Evolutionary conservation across 2,797 vertebrate genomes (phyloP).

Genomic region (Smutsia temminckii): DNA sequence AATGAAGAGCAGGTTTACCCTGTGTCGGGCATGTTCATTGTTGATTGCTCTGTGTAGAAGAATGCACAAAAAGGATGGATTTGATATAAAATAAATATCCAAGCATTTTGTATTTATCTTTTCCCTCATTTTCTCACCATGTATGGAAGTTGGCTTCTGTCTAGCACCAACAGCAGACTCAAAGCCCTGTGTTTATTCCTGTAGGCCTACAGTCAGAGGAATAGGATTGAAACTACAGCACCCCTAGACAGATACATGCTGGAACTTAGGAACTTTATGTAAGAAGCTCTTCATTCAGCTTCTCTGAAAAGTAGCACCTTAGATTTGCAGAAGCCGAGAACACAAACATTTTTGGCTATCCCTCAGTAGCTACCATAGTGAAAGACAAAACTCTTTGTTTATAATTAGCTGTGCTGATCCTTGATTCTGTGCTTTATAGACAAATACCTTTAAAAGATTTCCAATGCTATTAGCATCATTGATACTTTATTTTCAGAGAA

Average conservation of each 20-base stretch:
- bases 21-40: neutral
- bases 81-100: neutral
- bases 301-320: neutral
- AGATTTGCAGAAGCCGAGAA: neutral
- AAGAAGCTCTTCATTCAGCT: neutral
- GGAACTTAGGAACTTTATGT: neutral
- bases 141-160: neutral
- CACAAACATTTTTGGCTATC: neutral
- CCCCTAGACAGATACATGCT: neutral
- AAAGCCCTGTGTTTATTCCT: neutral
- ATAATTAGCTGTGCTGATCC: constrained; percentile 4
- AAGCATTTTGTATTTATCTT: neutral
- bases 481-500: constrained; percentile 56
- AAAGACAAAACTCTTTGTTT: constrained; percentile 7
- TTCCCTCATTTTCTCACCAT: neutral
- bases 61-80: neutral
- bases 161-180: neutral
- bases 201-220: neutral
- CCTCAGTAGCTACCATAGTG: neutral
- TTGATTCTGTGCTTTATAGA: neutral
- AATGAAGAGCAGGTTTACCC: neutral
- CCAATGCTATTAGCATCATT: neutral
- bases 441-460: constrained; percentile 48
- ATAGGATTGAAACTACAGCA: constrained; percentile 2
- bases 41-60: neutral